Conservation (phyloP, 2,888 invertebrate genomes). For the Meganola albula region DNA sequence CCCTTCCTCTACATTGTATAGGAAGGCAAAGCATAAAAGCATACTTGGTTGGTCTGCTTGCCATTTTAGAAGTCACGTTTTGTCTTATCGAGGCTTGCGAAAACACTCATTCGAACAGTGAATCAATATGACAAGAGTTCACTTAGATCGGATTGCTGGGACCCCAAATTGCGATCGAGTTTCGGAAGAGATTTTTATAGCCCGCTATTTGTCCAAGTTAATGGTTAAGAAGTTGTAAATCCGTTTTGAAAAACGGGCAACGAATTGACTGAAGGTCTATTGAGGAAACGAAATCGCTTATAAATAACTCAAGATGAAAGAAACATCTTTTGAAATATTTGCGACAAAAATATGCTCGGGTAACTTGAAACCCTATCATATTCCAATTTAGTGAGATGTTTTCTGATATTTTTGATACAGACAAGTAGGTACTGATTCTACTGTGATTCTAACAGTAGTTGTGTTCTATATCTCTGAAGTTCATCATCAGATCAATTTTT, state of each 20-base stretch:
- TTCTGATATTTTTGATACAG: no score
- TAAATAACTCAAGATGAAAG: no score
- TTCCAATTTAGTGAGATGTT: no score
- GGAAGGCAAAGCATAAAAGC: conserved; percentile 42
- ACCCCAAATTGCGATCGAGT: conserved; percentile 39
- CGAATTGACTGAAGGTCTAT: background rate
- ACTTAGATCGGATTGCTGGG: conserved; percentile 57
- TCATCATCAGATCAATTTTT: no score
- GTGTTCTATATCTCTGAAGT: no score
- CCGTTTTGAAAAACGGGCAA: conserved; percentile 3
- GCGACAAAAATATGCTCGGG: no score
- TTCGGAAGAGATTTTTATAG: conserved; percentile 11
- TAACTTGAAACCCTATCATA: no score
- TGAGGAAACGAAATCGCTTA: background rate
- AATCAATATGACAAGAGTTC: conserved; percentile 64
- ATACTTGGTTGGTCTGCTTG: conserved; percentile 48
- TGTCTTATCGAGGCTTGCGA: conserved; percentile 58
- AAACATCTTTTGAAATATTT: no score
- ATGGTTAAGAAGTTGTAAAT: background rate
- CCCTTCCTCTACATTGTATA: conserved; percentile 38
- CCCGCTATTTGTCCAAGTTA: background rate
- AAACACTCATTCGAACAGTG: conserved; percentile 63
- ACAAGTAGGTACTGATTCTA: no score
- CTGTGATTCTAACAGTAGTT: no score
- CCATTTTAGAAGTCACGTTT: conserved; percentile 53